Percentiles rank a stretch among this genome's conserved stretches.
These are phyloP conservation scores for Cassiopea xamachana DNA, from an alignment of 30 jellyfish, hydroid and myxozoan genomes.

Conservation along the genomic window DNA sequence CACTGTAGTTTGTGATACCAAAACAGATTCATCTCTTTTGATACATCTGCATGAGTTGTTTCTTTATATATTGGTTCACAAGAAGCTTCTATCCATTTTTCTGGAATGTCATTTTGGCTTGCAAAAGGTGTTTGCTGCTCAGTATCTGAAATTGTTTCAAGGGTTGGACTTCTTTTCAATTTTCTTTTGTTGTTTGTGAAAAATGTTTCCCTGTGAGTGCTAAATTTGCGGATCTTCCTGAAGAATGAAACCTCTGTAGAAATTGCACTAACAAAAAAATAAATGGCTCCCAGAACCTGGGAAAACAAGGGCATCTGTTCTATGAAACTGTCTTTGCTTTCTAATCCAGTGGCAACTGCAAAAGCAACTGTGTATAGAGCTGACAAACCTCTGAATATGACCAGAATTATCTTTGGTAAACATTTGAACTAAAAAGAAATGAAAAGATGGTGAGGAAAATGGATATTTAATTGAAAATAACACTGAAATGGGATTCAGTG, in stretches of 20 bases:
- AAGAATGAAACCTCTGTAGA: conserved; percentile 65
- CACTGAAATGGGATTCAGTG: neutral
- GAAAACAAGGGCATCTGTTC: conserved; percentile 54
- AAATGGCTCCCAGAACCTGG: conserved; percentile 53
- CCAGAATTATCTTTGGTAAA: conserved; percentile 56
- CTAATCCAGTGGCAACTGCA: conserved; percentile 69
- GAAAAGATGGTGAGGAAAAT: neutral
- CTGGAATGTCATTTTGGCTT: conserved; percentile 67
- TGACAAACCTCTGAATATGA: conserved; percentile 45
- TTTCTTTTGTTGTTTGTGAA: conserved; percentile 36
- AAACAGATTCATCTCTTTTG: conserved; percentile 57
- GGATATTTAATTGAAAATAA: neutral
- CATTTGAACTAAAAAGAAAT: conserved; percentile 47
- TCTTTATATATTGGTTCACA: conserved; percentile 52
- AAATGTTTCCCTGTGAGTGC: conserved; percentile 71
- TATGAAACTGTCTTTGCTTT: conserved; percentile 18
- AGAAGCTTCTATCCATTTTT: conserved; percentile 50
- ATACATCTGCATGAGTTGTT: neutral
- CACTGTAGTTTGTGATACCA: conserved; percentile 78
- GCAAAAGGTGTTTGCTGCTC: conserved; percentile 56
- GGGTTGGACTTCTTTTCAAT: conserved; percentile 55
- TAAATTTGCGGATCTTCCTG: conserved; percentile 61
- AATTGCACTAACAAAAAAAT: conserved; percentile 69
- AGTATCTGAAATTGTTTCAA: conserved; percentile 73
- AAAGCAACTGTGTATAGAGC: conserved; percentile 73